These are phyloP conservation scores for Phasianus colchicus DNA, from an alignment of 2,113 vertebrate genomes.

Conservation along the genomic window DNA sequence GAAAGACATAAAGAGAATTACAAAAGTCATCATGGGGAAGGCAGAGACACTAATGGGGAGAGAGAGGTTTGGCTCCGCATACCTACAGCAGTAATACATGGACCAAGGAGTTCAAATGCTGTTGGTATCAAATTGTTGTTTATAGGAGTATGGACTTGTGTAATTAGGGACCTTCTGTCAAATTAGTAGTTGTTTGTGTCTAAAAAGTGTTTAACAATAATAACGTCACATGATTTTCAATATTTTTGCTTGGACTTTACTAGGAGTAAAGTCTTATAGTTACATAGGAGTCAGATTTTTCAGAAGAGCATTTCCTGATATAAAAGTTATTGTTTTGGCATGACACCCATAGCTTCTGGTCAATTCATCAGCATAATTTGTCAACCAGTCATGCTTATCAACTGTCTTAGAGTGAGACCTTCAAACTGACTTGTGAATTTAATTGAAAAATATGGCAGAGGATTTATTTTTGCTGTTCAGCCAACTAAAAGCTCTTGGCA, in stretches of 20 bases:
- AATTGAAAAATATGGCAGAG: slow-evolving; percentile 10
- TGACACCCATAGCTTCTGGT: background rate
- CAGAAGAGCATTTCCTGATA: background rate
- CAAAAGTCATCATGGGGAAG: background rate
- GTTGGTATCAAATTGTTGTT: background rate
- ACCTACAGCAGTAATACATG: accelerated
- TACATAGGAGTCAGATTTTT: background rate
- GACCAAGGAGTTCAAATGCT: background rate
- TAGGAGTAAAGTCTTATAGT: background rate
- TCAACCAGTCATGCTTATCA: background rate
- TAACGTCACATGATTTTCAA: background rate
- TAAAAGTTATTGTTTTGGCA: background rate
- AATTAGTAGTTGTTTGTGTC: background rate
- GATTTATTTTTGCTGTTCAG: background rate
- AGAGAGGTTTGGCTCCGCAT: background rate
- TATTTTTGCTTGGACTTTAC: background rate
- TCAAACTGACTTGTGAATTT: background rate
- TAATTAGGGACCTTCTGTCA: background rate
- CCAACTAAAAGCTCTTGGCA: background rate
- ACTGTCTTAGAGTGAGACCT: background rate
- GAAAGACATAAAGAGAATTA: background rate
- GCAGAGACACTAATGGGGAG: background rate
- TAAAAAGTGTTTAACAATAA: background rate
- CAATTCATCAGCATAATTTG: background rate
- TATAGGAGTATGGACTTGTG: accelerated